Percentiles rank a stretch among this genome's conserved stretches.
Conservation (phyloP, 1,140 invertebrate species). For the Odontomachus brunneus region DNA sequence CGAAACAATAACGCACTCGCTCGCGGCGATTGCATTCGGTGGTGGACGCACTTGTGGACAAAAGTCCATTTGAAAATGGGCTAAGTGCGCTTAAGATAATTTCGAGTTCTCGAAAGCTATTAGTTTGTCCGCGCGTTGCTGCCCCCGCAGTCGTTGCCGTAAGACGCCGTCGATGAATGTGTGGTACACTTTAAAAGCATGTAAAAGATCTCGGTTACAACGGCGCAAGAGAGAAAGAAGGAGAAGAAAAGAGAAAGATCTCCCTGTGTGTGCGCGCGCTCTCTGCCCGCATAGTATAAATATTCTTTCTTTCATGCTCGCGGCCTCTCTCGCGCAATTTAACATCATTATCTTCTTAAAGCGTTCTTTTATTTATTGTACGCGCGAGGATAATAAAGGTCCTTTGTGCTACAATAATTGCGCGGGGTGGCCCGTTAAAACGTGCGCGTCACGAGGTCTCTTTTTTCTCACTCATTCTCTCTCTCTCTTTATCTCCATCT, state of each 20-base stretch:
- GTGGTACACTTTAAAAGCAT: slow-evolving; percentile 30
- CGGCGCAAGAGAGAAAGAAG: not conserved
- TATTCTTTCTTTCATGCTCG: slow-evolving; percentile 38
- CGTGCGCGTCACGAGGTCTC: slow-evolving; percentile 1
- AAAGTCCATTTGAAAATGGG: slow-evolving; percentile 80
- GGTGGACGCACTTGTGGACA: slow-evolving; percentile 60
- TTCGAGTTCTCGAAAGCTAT: slow-evolving; percentile 76
- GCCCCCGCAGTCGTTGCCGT: too few species aligned
- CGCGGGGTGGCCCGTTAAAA: not conserved
- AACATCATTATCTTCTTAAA: slow-evolving; percentile 38
- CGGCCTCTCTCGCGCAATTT: slow-evolving; percentile 36
- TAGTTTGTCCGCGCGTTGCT: slow-evolving; percentile 67
- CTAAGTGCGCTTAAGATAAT: slow-evolving; percentile 79
- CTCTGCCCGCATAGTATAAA: slow-evolving; percentile 26
- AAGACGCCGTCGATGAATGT: slow-evolving; percentile 1
- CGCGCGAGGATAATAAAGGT: slow-evolving; percentile 26
- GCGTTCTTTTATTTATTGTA: slow-evolving; percentile 14
- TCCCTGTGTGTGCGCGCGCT: not conserved
- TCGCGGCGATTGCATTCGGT: slow-evolving; percentile 19
- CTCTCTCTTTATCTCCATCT: too few species aligned
- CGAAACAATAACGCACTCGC: slow-evolving; percentile 74
- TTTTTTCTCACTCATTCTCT: too few species aligned
- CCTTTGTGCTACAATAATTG: slow-evolving; percentile 11
- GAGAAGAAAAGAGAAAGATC: not conserved
- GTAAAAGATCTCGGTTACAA: slow-evolving; percentile 37